These are phyloP conservation scores for Oikopleura dioica DNA, from an alignment of 23 tunicate species.

Conservation along the genomic window DNA sequence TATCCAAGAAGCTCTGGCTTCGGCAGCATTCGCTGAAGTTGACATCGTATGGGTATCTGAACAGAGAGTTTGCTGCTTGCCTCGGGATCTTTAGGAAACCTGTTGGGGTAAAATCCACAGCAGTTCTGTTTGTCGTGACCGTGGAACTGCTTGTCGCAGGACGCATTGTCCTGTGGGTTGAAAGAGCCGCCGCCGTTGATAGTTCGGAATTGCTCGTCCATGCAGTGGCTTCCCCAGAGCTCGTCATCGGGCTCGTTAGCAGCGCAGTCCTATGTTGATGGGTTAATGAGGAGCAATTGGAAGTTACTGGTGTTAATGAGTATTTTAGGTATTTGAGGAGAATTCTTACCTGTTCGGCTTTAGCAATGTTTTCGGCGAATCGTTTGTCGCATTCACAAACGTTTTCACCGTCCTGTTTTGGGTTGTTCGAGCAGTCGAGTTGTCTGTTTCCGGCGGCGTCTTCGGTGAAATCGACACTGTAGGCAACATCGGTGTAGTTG, in stretches of 20 bases:
- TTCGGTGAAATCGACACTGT: neutral
- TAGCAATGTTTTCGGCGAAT: neutral
- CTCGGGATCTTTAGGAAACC: no score
- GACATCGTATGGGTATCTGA: conserved; percentile 7
- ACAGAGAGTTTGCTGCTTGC: no score
- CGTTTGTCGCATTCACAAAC: conserved; percentile 2
- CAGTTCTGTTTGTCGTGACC: conserved; percentile 8
- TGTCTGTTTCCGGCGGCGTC: neutral
- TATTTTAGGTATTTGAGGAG: no score
- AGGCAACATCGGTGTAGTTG: conserved; percentile 1
- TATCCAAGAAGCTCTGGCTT: neutral
- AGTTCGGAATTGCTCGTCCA: neutral
- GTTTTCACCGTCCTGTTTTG: neutral
- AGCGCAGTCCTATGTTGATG: neutral
- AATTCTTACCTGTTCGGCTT: no score
- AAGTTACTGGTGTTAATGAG: no score
- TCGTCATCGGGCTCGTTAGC: neutral
- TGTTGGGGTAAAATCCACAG: conserved; percentile 6
- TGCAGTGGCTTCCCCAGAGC: neutral
- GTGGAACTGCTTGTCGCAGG: conserved; percentile 5
- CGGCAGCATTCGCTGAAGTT: conserved; percentile 5
- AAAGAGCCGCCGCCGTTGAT: neutral
- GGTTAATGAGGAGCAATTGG: no score
- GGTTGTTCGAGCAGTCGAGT: neutral
- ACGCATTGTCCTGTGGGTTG: neutral